A percentile compares a stretch with the other conserved stretches of the same genome.
phyloP scores from a whole-genome alignment of 2,888 invertebrate genomes.

The Tipula confusa region DNA sequence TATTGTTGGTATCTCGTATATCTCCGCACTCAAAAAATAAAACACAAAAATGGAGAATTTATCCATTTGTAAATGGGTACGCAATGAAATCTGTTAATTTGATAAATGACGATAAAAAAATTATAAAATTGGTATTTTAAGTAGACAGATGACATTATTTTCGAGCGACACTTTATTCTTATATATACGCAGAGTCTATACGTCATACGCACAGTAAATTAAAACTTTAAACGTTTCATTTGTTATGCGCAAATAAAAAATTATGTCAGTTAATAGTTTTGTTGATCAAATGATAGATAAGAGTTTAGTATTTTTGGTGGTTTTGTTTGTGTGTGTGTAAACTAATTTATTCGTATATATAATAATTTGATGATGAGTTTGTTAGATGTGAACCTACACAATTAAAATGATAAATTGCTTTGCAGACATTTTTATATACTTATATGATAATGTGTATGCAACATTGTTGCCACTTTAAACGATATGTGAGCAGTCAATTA shows the following conservation, averaged over 20 bases:
- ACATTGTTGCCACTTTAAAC: neutral
- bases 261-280: neutral
- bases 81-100: neutral
- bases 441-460: neutral
- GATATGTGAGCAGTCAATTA: neutral
- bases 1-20: neutral
- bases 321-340: neutral
- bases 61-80: neutral
- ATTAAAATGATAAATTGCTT: neutral
- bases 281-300: conserved; percentile 9
- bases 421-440: neutral
- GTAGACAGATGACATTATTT: conserved; percentile 6
- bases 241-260: neutral
- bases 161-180: neutral
- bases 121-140: neutral
- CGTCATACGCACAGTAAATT: neutral
- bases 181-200: neutral
- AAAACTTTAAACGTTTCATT: neutral
- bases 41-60: neutral
- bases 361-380: neutral
- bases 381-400: neutral
- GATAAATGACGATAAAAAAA: conserved; percentile 15
- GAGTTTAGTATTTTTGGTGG: neutral
- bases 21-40: neutral
- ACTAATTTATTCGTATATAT: too few relatives aligned